Evolutionary conservation across 2,113 vertebrate genomes (phyloP).

Genomic region (Gasterosteus aculeatus): DNA sequence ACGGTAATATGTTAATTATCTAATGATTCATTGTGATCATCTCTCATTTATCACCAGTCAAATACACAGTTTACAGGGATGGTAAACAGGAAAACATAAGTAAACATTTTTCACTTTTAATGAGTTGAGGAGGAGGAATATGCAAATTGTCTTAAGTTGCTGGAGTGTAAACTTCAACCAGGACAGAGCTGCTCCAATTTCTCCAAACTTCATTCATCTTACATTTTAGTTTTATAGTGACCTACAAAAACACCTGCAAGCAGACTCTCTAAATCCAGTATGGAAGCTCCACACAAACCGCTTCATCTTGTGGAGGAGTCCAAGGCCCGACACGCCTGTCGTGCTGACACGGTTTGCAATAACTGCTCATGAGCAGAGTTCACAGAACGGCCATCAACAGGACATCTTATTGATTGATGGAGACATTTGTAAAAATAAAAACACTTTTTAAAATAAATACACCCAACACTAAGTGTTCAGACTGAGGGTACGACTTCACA

Average conservation of each 20-base stretch:
- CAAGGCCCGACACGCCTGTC: background rate
- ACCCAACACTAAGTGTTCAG: background rate
- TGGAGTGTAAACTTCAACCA: background rate
- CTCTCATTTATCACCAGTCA: background rate
- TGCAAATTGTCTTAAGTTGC: background rate
- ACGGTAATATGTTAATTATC: background rate
- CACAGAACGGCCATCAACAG: background rate
- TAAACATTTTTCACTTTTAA: background rate
- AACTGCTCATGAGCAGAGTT: background rate
- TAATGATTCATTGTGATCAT: background rate
- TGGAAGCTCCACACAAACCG: background rate
- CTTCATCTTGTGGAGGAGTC: background rate
- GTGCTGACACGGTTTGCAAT: background rate
- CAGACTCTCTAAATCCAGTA: background rate
- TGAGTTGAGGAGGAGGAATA: background rate
- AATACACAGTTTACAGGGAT: background rate
- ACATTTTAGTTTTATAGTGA: background rate
- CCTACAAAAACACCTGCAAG: background rate
- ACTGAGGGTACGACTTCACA: background rate
- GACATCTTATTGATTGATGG: background rate
- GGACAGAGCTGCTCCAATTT: background rate
- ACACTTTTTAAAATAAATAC: background rate
- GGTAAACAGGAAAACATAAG: background rate
- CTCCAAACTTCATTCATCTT: background rate
- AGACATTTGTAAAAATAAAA: background rate